phyloP scores from a whole-genome alignment of 2,888 invertebrate species.

The Torymus auratus region DNA sequence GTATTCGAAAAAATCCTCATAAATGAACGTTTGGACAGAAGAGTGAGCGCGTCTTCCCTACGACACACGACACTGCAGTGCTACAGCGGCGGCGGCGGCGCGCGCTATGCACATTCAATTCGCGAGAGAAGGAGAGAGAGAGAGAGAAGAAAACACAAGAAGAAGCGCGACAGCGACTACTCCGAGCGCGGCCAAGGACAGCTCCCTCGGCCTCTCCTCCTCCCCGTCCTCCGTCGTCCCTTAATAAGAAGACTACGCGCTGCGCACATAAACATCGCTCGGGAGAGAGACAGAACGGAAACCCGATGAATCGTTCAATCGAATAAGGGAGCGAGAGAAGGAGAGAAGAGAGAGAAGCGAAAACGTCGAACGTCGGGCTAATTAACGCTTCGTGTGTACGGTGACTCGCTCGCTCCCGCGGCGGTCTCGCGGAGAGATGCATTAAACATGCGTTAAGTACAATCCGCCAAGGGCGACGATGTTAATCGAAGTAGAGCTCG shows the following conservation, averaged over 20 bases:
- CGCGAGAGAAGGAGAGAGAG: too few relatives aligned
- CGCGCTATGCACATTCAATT: too few relatives aligned
- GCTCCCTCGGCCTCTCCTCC: too few relatives aligned
- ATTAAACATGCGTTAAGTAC: constrained; percentile 60
- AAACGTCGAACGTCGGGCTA: constrained; percentile 53
- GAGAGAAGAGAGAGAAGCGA: constrained; percentile 29
- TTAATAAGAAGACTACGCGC: constrained; percentile 26
- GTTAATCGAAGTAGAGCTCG: constrained; percentile 60
- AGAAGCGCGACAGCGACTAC: too few relatives aligned
- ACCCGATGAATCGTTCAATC: constrained; percentile 50
- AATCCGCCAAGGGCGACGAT: constrained; percentile 57
- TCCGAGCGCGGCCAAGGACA: too few relatives aligned
- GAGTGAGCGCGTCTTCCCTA: too few relatives aligned
- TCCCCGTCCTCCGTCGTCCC: constrained; percentile 4
- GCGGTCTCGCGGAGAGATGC: constrained; percentile 35
- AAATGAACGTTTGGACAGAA: too few relatives aligned
- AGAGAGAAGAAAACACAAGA: too few relatives aligned
- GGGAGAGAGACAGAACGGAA: constrained; percentile 30
- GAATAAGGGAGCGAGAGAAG: constrained; percentile 9
- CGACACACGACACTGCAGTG: too few relatives aligned
- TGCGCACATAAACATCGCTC: too few relatives aligned
- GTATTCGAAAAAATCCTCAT: too few relatives aligned
- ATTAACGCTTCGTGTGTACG: constrained; percentile 55
- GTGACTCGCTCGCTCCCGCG: constrained; percentile 28
- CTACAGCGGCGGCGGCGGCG: too few relatives aligned